Percentiles rank a stretch among this genome's conserved stretches.
phyloP scores from a whole-genome alignment of 2,113 vertebrate species.

The Oryzias celebensis region DNA sequence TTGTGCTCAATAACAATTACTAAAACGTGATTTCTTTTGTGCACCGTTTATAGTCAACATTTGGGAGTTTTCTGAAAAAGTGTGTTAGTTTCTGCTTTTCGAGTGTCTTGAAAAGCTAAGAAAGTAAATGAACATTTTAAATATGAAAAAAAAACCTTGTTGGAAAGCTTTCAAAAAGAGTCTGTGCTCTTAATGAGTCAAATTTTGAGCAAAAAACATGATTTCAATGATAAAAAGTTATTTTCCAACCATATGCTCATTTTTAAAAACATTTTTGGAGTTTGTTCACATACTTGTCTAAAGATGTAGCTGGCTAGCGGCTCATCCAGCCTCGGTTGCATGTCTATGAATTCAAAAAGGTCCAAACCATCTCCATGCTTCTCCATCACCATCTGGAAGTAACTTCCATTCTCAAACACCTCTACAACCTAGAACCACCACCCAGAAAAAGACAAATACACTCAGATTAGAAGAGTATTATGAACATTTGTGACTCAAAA shows the following conservation, averaged over 20 bases:
- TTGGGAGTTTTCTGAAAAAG: no score
- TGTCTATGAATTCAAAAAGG: slow-evolving; percentile 93
- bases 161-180: no score
- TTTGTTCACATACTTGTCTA: slow-evolving; percentile 81
- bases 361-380: slow-evolving; percentile 91
- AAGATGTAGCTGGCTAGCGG: slow-evolving; percentile 92
- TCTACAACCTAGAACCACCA: slow-evolving; percentile 79
- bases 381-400: slow-evolving; percentile 97
- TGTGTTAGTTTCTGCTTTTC: no score
- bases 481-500: background rate
- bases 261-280: background rate
- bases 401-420: slow-evolving; percentile 88
- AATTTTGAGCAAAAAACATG: background rate
- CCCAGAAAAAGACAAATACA: background rate
- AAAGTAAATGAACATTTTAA: no score
- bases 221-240: background rate
- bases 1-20: no score
- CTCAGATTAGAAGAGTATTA: background rate
- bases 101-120: no score
- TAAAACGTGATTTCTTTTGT: no score
- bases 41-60: no score
- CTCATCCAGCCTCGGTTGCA: slow-evolving; percentile 87
- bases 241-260: background rate
- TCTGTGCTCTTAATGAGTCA: no score
- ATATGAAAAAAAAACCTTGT: no score